Conservation (phyloP, 2,113 vertebrate genomes). For the Falco punctatus region DNA sequence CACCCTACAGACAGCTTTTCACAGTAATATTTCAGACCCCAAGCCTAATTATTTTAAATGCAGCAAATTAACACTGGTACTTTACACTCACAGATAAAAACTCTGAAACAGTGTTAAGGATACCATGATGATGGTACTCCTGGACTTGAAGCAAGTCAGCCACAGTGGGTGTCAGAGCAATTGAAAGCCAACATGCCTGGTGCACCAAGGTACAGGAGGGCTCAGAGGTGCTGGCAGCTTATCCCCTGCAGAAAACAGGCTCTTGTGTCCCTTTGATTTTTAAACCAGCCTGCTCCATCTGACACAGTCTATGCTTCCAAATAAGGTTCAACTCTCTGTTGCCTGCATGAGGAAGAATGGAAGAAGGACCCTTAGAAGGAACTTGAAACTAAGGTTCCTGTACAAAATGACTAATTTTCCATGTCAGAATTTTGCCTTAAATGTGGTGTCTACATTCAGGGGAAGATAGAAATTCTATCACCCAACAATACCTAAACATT, state of each 20-base stretch:
- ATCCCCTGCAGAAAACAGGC: not conserved
- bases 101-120: not conserved
- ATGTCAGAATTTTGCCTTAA: not conserved
- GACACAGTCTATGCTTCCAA: not conserved
- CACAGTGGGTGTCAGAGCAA: not conserved
- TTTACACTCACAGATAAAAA: not conserved
- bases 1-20: not conserved
- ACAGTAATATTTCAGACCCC: not conserved
- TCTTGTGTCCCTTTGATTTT: slow-evolving; percentile 33
- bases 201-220: not conserved
- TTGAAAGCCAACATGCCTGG: not conserved
- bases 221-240: not conserved
- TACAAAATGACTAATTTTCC: not conserved
- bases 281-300: slow-evolving; percentile 27
- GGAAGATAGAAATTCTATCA: not conserved
- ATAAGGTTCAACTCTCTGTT: not conserved
- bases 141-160: not conserved
- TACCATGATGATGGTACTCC: not conserved
- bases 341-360: not conserved
- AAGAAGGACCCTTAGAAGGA: not conserved
- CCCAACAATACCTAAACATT: not conserved
- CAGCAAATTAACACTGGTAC: not conserved
- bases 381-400: not conserved
- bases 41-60: not conserved
- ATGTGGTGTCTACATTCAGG: not conserved